Evolutionary conservation across 2,888 invertebrate species (phyloP).

Genomic region (Macrophya annulata): DNA sequence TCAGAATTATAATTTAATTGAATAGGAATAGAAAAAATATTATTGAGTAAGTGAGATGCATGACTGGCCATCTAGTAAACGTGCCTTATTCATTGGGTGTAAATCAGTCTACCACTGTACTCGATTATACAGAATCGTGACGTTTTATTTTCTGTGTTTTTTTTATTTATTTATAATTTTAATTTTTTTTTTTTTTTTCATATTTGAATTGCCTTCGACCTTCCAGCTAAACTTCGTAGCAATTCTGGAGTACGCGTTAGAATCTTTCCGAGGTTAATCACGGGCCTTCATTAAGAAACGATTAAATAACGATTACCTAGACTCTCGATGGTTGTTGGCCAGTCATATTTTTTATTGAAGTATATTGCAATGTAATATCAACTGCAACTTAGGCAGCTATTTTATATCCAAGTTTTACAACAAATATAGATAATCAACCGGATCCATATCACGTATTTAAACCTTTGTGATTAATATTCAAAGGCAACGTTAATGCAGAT

Average conservation of each 20-base stretch:
- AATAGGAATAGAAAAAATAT: conserved; percentile 16
- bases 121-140: background rate
- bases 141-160: background rate
- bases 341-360: background rate
- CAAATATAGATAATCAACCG: background rate
- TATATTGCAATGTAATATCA: background rate
- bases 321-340: conserved; percentile 13
- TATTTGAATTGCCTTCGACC: conserved; percentile 6
- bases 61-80: conserved; percentile 17
- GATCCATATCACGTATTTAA: background rate
- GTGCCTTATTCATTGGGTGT: background rate
- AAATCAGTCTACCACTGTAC: conserved; percentile 22
- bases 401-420: background rate
- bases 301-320: conserved; percentile 39
- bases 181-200: background rate
- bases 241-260: background rate
- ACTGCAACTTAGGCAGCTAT: background rate
- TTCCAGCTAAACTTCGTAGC: background rate
- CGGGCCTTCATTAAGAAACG: conserved; percentile 34
- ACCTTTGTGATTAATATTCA: background rate
- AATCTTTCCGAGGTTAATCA: conserved; percentile 21
- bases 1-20: background rate
- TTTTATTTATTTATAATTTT: background rate
- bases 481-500: background rate
- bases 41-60: background rate